These are phyloP conservation scores for Eurosta solidaginis DNA, from an alignment of 1,140 invertebrate species.

Conservation along the genomic window DNA sequence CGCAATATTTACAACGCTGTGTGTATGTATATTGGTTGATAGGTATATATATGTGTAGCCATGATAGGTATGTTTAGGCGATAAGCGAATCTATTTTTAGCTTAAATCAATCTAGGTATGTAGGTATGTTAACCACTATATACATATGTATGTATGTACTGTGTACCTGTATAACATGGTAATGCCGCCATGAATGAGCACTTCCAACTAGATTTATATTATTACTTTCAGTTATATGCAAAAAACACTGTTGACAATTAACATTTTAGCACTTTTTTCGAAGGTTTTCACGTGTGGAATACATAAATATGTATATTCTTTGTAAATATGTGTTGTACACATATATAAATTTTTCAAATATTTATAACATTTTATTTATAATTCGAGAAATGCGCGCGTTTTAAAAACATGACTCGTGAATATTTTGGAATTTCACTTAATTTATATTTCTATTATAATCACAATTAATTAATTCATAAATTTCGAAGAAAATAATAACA, in stretches of 20 bases:
- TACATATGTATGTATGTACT: slow-evolving; percentile 2
- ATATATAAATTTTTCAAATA: no score
- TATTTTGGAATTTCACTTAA: no score
- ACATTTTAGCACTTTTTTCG: no score
- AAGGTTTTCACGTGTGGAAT: no score
- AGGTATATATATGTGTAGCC: not conserved
- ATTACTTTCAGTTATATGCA: slow-evolving; percentile 18
- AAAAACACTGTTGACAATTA: slow-evolving; percentile 13
- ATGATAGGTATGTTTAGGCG: not conserved
- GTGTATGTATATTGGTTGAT: not conserved
- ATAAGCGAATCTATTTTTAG: not conserved
- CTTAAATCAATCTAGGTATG: not conserved
- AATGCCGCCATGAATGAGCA: slow-evolving; percentile 25
- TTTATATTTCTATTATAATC: no score
- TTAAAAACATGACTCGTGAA: no score
- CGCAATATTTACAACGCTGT: not conserved
- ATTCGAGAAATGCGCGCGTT: no score
- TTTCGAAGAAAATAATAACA: no score
- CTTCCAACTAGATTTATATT: not conserved
- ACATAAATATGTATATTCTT: no score
- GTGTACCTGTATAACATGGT: slow-evolving; percentile 24
- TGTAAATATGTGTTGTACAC: no score
- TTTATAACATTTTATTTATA: no score
- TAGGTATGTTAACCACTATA: not conserved
- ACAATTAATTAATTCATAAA: no score